Evolutionary conservation across 2,888 invertebrate species (phyloP), one percentile per base, ranked within the genome.

Genomic region (Clostera curtula): DNA sequence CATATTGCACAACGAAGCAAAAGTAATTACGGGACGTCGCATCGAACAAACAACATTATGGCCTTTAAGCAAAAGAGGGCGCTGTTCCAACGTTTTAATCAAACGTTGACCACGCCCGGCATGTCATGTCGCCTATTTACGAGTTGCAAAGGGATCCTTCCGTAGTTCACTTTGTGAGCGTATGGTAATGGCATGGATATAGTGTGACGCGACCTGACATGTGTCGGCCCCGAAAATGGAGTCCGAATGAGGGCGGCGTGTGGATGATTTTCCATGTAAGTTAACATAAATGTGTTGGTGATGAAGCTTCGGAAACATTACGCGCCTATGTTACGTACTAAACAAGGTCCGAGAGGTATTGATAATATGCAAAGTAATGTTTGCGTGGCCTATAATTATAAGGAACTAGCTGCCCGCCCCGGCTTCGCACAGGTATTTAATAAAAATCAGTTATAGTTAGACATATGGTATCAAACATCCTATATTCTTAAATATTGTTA

Each of bases 181-280:
- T 73, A 72, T 75, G 75, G 66, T 76, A 79, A 79, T 79, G 70
- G 67, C 63, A 50, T 57, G 69, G 60, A 68, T 68, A 59, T 65
- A 63, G 61, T 58, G 68, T 69, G 73, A 71, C 70, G 67, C 55
- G 71, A 56, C 57, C 58, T 75, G 79, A 77, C 72, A 74, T 75
- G 68, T 76, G 77, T 72, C 69, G 59, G 55, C 59, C 60, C 49
- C 56, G 62, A 70, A 72, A 76, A 80, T 79, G 68, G 74, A 76
- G 65, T 70, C 69, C 62, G 55, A 49, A 47, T 55, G 57, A 43
- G 49, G 12, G 5, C 50, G 56, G 68, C n/a, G n/a, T n/a, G n/a
- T n/a, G n/a, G n/a, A n/a, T n/a, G n/a, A n/a, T n/a, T n/a, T n/a
- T n/a, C n/a, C n/a, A n/a, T n/a, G n/a, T n/a, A n/a, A n/a, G n/a